Conservation (phyloP, 2,113 vertebrate species). For the Dicrurus megarhynchus region DNA sequence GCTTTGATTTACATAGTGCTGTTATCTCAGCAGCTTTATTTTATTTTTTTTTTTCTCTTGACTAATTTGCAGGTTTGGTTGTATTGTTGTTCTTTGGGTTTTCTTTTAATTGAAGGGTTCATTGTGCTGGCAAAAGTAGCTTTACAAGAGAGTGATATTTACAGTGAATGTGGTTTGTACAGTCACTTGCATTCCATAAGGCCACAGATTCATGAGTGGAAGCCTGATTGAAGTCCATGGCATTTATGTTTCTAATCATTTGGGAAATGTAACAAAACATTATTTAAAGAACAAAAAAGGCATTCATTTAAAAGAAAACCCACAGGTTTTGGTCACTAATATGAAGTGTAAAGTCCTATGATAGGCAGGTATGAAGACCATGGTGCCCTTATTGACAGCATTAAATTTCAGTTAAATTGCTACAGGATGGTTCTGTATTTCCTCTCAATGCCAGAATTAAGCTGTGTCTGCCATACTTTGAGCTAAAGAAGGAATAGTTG, state of each 20-base stretch:
- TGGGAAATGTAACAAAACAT: not conserved
- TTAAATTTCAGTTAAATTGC: not conserved
- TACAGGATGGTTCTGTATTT: not conserved
- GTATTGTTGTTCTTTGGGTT: not conserved
- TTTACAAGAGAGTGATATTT: not conserved
- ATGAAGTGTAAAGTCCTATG: rapidly evolving
- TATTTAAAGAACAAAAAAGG: rapidly evolving
- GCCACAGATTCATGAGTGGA: too few relatives aligned
- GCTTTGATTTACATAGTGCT: not conserved
- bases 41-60: not conserved
- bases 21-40: not conserved
- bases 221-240: not conserved
- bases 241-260: not conserved
- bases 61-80: not conserved
- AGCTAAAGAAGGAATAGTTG: not conserved
- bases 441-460: not conserved
- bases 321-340: rapidly evolving
- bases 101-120: not conserved
- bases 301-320: rapidly evolving
- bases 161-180: not conserved
- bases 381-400: not conserved
- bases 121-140: not conserved
- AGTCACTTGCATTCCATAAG: rapidly evolving
- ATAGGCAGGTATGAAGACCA: not conserved
- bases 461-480: not conserved